Evolutionary conservation across 2,888 invertebrate species (phyloP), one percentile per base, ranked within the genome.

Genomic region (Polydrusus cervinus): DNA sequence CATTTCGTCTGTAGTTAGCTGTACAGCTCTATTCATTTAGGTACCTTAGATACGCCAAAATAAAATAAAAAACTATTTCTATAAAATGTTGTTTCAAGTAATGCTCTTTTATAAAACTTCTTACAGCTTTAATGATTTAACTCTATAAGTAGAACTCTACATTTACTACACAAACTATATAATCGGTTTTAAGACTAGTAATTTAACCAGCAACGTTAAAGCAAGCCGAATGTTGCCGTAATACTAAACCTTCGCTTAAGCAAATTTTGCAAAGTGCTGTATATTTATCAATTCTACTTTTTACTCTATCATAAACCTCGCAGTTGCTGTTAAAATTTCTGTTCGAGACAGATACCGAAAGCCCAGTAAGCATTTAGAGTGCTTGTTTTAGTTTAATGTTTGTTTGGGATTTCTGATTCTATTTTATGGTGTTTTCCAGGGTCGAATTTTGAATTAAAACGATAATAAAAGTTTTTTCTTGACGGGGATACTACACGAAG

Each of bases 341-440:
- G 70, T 30, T 71, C 62, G 13, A 71, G 62, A 71, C 53, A 77
- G 79, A 80, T 80, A 80, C 79, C 76, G 78, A 64, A 38, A 53
- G 43, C 64, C 78, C 80, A 79, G 73, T 79, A 78, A 82, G 81
- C 82, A 81, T 80, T 81, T 80, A 81, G 79, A 81, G 80, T 79
- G 80, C 79, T 80, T 79, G 81, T 79, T 82, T 82, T 78, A 80
- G 78, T 81, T 81, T 82, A 80, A 81, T 80, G 80, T 79, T 79
- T 79, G 79, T 81, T 81, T 79, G 76, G 80, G 78, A 81, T 81
- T 80, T 79, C 75, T 76, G 79, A 81, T 81, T 81, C 81, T 82
- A 81, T 76, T 79, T 78, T 71, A 64, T 53, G 62, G 40, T 64
- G 49, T 13, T 45, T 47, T 62, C 25, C 47, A 64, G 62, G 34